These are phyloP conservation scores for Onychostruthus taczanowskii DNA, from an alignment of 2,113 vertebrate genomes.

Conservation along the genomic window DNA sequence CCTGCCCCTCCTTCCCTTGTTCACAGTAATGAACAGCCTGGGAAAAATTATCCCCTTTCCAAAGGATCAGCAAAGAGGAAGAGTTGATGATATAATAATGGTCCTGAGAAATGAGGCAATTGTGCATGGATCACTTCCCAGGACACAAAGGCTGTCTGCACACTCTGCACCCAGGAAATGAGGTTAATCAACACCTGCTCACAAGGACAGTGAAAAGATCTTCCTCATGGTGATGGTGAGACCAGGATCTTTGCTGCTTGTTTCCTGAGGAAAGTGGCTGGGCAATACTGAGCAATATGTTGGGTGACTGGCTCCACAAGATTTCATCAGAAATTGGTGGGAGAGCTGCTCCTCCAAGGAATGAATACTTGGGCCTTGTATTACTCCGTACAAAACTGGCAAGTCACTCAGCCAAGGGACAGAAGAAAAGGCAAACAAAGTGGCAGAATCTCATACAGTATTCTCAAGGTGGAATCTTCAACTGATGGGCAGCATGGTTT, in stretches of 20 bases:
- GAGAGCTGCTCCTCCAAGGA: not conserved
- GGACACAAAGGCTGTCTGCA: conserved; percentile 24
- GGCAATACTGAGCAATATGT: not conserved
- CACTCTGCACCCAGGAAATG: conserved; percentile 54
- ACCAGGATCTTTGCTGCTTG: not conserved
- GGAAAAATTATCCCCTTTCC: conserved; percentile 29
- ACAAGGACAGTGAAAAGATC: not conserved
- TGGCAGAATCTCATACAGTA: not conserved
- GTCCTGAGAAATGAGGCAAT: conserved; percentile 35
- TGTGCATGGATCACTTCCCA: conserved; percentile 67
- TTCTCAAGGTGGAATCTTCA: not conserved
- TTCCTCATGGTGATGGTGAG: not conserved
- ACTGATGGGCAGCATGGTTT: not conserved
- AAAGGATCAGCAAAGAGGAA: conserved; percentile 50
- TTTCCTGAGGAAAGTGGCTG: not conserved
- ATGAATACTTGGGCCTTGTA: not conserved
- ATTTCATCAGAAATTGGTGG: not conserved
- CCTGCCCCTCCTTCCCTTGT: conserved; percentile 4
- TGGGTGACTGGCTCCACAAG: not conserved
- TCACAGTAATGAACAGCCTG: conserved; percentile 53
- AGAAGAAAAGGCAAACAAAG: not conserved
- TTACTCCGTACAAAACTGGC: not conserved
- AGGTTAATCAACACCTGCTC: conserved; percentile 9
- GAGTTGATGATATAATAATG: conserved; percentile 39
- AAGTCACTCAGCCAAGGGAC: not conserved